Evolutionary conservation across 2,113 vertebrate species (phyloP).

Genomic region (Hydrolagus affinis): DNA sequence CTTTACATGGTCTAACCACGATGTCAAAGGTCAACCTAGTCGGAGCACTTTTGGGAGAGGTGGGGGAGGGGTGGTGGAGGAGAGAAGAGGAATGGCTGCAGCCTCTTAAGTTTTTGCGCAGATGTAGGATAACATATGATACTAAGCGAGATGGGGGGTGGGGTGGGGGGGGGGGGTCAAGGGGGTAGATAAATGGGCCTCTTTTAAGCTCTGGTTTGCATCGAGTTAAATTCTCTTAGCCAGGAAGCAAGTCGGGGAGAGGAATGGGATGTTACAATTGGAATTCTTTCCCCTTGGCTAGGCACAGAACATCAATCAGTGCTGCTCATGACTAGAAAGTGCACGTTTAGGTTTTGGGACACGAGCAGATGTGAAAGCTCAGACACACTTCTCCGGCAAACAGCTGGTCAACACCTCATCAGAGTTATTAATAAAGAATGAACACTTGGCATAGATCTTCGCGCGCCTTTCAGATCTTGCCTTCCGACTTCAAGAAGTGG

Average conservation of each 20-base stretch:
- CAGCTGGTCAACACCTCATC: no score
- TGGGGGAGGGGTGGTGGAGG: no score
- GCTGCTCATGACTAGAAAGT: not conserved
- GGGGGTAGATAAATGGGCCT: no score
- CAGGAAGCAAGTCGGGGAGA: no score
- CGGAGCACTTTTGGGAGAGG: not conserved
- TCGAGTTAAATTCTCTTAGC: not conserved
- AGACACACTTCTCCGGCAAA: not conserved
- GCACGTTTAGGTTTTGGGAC: not conserved
- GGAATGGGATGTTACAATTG: not conserved
- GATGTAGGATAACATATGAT: no score
- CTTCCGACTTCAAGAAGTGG: no score
- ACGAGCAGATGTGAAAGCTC: not conserved
- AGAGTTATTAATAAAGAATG: no score
- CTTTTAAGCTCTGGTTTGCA: not conserved
- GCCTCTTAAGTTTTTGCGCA: not conserved
- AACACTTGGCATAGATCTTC: no score
- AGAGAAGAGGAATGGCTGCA: not conserved
- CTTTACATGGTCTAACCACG: not conserved
- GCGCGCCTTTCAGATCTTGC: no score
- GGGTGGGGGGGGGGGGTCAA: no score
- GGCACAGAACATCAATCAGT: not conserved
- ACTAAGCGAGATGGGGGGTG: no score
- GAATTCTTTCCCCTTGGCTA: not conserved
- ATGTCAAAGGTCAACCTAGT: not conserved